A percentile compares a stretch with the other conserved stretches of the same genome.
Evolutionary conservation across 2,113 vertebrate genomes (phyloP).

Genomic region (Hippolais icterina): DNA sequence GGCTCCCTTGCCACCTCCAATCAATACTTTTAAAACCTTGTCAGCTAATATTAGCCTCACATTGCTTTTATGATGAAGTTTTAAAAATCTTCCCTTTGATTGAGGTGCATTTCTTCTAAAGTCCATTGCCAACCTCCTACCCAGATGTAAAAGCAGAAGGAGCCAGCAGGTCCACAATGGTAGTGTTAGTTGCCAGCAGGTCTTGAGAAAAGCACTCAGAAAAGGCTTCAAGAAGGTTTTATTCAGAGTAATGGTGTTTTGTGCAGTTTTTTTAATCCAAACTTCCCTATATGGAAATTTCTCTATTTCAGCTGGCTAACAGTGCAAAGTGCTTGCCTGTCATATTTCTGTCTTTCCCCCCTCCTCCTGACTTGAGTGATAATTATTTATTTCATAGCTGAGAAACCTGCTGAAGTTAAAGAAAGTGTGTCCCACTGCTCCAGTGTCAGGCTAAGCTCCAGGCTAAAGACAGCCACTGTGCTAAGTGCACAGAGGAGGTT

Average conservation of each 20-base stretch:
- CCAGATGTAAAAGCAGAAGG: neutral
- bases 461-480: slow-evolving; percentile 53
- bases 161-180: neutral
- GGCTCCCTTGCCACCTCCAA: neutral
- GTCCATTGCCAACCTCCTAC: neutral
- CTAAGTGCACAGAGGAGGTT: slow-evolving; percentile 42
- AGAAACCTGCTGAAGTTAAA: slow-evolving; percentile 50
- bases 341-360: neutral
- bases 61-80: neutral
- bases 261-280: neutral
- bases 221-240: neutral
- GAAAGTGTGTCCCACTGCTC: slow-evolving; percentile 27
- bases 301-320: neutral
- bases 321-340: neutral
- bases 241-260: neutral
- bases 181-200: neutral
- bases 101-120: neutral
- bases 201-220: neutral
- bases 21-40: neutral
- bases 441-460: slow-evolving; percentile 47
- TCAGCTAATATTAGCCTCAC: neutral
- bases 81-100: neutral
- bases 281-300: neutral
- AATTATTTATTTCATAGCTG: slow-evolving; percentile 42
- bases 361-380: neutral